Base-by-base conservation (phyloP, 2,888 invertebrate genomes). In the Acholoe squamosa region DNA sequence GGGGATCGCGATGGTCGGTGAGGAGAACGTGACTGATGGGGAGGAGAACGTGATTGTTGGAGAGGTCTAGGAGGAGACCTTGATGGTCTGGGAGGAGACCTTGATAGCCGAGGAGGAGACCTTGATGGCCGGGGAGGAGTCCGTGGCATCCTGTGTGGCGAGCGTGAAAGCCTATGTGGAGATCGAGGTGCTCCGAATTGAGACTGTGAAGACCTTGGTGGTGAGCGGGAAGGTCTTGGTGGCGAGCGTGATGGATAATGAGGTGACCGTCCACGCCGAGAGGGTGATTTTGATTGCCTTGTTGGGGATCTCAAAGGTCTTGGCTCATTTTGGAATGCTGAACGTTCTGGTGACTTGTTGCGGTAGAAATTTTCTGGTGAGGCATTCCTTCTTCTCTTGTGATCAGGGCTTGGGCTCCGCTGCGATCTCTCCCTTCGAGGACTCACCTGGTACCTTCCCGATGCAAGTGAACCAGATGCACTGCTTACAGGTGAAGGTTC, bases 351-450 rank as follows among this genome's bases (percentile, higher is more conserved):
- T 25, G 86, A 86, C 52, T 25, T 22, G 31, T 86, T 86, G 3
- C 86, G 25, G 86, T 54, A 86, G 33, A 54, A 52, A n/a, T 31
- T 28, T 16, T 86, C 86, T 86, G 86, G 86, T 1, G 86, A 86
- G 28, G 86, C 54, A 54, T 86, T 52, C 28, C 86, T 52, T 22
- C 86, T n/a, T 33, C 56, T 52, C 25, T 56, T 52, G 54, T 54
- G 86, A 22, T 86, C 86, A 1, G 86, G 86, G 33, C 86, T 86
- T 28, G 86, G 86, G 28, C 86, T 86, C 5, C 86, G 25, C 25
- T 25, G 84, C 14, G 12, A 84, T 10, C 84, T 34, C 25, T 84
- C 84, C 25, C 84, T 10, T 28, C 84, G 22, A 19, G 84, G 84
- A 33, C 84, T 84, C 10, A 25, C 19, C 19, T 71, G 71, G 71